Conservation (phyloP, 2,797 vertebrate genomes). For the Otolemur crassicaudatus region DNA sequence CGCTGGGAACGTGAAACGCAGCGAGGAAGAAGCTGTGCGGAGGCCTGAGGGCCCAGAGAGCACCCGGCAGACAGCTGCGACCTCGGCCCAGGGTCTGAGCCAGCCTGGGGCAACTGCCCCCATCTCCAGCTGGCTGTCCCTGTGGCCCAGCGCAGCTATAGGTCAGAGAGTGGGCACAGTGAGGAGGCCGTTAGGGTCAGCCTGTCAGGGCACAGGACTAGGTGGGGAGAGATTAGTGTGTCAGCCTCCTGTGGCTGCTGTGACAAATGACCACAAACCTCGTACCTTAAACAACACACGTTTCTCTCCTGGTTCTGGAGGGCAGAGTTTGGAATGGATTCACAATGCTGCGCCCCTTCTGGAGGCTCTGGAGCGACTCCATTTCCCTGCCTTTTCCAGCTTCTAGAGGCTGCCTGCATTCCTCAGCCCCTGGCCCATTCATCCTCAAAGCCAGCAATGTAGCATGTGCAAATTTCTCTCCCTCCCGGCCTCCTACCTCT, state of each 20-base stretch:
- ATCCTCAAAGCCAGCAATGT: not conserved
- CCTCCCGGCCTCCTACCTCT: not conserved
- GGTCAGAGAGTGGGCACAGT: not conserved
- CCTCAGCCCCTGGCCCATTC: not conserved
- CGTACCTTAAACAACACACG: accelerated
- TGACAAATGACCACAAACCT: not conserved
- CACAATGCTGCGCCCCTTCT: not conserved
- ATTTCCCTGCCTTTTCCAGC: not conserved
- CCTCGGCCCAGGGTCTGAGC: not conserved
- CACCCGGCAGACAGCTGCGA: not conserved
- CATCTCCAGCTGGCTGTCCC: not conserved
- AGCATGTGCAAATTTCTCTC: not conserved
- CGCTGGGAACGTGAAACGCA: not conserved
- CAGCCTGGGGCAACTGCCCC: accelerated
- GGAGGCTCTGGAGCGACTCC: not conserved
- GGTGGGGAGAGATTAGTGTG: not conserved
- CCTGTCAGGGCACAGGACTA: not conserved
- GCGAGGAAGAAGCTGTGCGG: accelerated
- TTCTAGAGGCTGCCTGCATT: not conserved
- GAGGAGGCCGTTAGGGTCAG: not conserved
- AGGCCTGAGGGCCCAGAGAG: not conserved
- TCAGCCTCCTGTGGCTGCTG: not conserved
- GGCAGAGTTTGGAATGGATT: not conserved
- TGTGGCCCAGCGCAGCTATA: not conserved
- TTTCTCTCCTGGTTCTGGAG: no score